Evolutionary conservation across 2,888 invertebrate species (phyloP).

Genomic region (Lydus trimaculatus): DNA sequence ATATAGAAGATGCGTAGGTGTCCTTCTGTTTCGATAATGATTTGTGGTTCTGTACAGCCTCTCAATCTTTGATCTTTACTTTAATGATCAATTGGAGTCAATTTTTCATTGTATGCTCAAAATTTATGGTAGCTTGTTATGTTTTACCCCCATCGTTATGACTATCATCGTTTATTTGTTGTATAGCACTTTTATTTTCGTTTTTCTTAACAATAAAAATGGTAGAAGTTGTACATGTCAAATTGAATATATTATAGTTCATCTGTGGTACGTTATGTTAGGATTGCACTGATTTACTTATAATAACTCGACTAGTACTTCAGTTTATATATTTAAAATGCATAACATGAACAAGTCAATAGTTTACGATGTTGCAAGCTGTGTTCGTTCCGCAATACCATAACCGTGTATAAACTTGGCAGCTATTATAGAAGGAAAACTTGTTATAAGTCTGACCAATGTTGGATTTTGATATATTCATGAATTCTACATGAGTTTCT

Average conservation of each 20-base stretch:
- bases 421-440: conserved; percentile 3
- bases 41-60: neutral
- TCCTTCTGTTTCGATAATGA: neutral
- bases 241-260: neutral
- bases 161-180: neutral
- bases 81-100: neutral
- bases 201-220: too few species aligned
- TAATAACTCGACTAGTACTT: neutral
- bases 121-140: neutral
- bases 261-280: neutral
- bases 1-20: neutral
- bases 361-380: conserved; percentile 28
- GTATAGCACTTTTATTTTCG: neutral
- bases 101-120: neutral
- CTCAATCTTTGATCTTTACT: neutral
- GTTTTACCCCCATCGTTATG: neutral
- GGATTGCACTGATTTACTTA: conserved; percentile 1
- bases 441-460: conserved; percentile 8
- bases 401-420: conserved; percentile 16
- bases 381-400: conserved; percentile 26
- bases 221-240: too few species aligned
- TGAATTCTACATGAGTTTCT: conserved; percentile 10
- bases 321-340: conserved; percentile 4
- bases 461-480: conserved; percentile 14
- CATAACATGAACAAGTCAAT: neutral